Base-by-base conservation (phyloP, 2,888 invertebrate genomes). In the Helicoverpa assulta region DNA sequence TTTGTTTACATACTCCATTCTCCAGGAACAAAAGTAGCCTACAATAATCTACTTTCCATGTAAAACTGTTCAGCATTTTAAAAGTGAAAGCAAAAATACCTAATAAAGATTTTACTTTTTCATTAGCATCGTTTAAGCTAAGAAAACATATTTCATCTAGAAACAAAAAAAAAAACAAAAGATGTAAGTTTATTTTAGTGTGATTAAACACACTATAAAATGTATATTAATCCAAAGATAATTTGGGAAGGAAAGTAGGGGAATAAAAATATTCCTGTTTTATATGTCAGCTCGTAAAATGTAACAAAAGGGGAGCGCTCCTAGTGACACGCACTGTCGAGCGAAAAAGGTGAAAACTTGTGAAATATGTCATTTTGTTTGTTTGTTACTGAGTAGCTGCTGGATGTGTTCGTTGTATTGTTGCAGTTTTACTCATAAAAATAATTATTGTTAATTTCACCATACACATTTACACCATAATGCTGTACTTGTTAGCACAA, bases 401-500 rank as follows among this genome's bases (percentile, higher is more conserved):
- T 10, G 33, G 21, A 43, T 59, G 70, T 77, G 33, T 16, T 77
- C n/a, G 5, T 19, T 16, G 63, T 18, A 4, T n/a, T 70, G 58
- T 54, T 21, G 19, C 19, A 57, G 54, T 19, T n/a, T 51, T 33
- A 62, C 51, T 40, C 33, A 33, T 10, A 33, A 26, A 26, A 26
- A 26, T 26, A 26, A 26, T 26, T 26, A 26, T 26, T 26, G 26
- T 26, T 26, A 26, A 26, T 4, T 26, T 26, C 2, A 1, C 26
- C n/a, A n/a, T n/a, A n/a, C n/a, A n/a, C n/a, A n/a, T 26, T 0
- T 26, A 26, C 26, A 26, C 26, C 21, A 21, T 21, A 21, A 21
- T 21, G 21, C 2, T 21, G 21, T 21, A 21, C 21, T 21, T 21
- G 2, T 21, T 21, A 21, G 21, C 21, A 21, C 2, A 21, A 21